A percentile compares a stretch with the other conserved stretches of the same genome.
Evolutionary conservation across 2,888 invertebrate species (phyloP).

Genomic region (Chrysolina oricalcia): DNA sequence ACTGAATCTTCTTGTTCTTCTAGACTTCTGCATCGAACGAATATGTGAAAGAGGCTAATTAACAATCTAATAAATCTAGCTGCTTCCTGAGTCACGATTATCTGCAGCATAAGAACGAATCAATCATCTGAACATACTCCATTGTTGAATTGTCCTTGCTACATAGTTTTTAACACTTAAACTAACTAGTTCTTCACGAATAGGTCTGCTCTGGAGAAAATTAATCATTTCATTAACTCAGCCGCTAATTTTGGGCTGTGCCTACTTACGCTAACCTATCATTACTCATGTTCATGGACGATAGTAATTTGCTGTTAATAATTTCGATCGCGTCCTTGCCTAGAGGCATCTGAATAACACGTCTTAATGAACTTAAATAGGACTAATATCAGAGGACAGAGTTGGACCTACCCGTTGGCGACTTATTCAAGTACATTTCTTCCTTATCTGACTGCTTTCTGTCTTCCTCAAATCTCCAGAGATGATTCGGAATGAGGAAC

Average conservation of each 20-base stretch:
- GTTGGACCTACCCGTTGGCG: background rate
- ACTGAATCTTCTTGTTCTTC: too few species aligned
- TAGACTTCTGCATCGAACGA: too few species aligned
- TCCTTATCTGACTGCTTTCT: too few species aligned
- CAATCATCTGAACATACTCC: background rate
- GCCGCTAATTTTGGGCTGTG: conserved; percentile 7
- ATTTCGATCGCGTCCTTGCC: conserved; percentile 13
- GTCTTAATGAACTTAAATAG: background rate
- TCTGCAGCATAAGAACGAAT: background rate
- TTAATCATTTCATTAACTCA: background rate
- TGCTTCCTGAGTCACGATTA: background rate
- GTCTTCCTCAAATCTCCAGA: too few species aligned
- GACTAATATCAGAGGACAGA: background rate
- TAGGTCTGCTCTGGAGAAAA: background rate
- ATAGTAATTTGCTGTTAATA: conserved; percentile 10
- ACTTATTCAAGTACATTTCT: too few species aligned
- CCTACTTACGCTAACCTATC: conserved; percentile 16
- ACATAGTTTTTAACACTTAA: background rate
- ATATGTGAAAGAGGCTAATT: too few species aligned
- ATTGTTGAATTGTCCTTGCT: background rate
- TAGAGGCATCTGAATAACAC: background rate
- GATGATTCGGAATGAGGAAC: too few species aligned
- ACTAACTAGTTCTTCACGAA: background rate
- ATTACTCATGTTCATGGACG: conserved; percentile 26
- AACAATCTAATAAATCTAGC: too few species aligned